These are phyloP conservation scores for Ormia ochracea DNA, from an alignment of 2,888 invertebrate genomes.

Conservation along the genomic window DNA sequence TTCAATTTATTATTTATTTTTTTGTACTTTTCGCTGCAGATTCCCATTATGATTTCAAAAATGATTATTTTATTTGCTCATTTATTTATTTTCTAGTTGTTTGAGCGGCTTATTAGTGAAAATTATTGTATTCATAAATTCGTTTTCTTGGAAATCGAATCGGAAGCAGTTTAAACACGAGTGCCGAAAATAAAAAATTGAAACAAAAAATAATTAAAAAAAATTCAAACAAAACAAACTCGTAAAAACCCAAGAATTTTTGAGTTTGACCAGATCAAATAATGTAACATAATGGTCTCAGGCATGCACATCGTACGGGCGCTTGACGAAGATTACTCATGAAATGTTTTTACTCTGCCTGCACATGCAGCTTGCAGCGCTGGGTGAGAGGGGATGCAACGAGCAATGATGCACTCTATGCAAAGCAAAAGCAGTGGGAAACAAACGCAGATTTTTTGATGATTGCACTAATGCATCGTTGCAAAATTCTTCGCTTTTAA, in stretches of 20 bases:
- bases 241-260: slow-evolving; percentile 14
- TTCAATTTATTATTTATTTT: not conserved
- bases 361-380: not conserved
- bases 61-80: not conserved
- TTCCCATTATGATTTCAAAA: not conserved
- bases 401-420: too few relatives aligned
- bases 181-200: not conserved
- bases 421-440: too few relatives aligned
- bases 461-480: too few relatives aligned
- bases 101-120: not conserved
- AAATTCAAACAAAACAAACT: slow-evolving; percentile 3
- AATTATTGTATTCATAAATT: slow-evolving; percentile 20
- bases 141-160: not conserved
- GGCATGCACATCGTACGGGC: not conserved
- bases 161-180: not conserved
- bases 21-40: not conserved
- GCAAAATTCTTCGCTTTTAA: too few relatives aligned
- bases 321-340: slow-evolving; percentile 28
- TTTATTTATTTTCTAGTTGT: not conserved
- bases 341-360: not conserved
- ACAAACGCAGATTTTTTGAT: too few relatives aligned
- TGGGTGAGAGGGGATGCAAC: too few relatives aligned
- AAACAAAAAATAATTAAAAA: not conserved
- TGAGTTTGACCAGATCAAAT: slow-evolving; percentile 20
- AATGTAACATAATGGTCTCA: not conserved